phyloP scores from a whole-genome alignment of 2,797 vertebrate genomes.

The Clamator glandarius region DNA sequence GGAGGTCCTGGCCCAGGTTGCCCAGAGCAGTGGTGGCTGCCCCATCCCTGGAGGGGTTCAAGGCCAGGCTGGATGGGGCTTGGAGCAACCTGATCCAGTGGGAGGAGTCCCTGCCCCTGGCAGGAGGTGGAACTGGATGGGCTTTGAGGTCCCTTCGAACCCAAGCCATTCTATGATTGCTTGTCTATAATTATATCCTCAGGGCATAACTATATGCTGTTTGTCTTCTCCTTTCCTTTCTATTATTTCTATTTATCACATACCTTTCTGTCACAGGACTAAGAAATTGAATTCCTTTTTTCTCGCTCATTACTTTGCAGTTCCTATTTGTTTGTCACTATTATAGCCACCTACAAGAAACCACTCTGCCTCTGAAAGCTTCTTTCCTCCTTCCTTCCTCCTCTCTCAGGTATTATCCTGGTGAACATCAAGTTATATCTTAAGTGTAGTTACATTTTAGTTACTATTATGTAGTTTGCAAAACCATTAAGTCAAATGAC shows the following conservation, averaged over 20 bases:
- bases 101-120: too few species aligned
- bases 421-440: not conserved
- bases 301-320: slow-evolving; percentile 22
- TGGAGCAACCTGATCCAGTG: too few species aligned
- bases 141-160: too few species aligned
- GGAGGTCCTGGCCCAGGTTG: too few species aligned
- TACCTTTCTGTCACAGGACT: not conserved
- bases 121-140: too few species aligned
- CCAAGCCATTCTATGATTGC: too few species aligned
- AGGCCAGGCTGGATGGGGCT: too few species aligned
- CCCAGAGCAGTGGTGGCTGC: too few species aligned
- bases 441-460: not conserved
- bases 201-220: not conserved
- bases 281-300: slow-evolving; percentile 49
- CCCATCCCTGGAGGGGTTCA: too few species aligned
- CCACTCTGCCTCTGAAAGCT: not conserved
- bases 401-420: not conserved
- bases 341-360: slow-evolving; percentile 1
- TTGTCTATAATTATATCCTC: too few species aligned
- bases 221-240: slow-evolving; percentile 22
- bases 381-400: not conserved
- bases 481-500: not conserved
- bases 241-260: slow-evolving; percentile 29
- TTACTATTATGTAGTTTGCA: not conserved
- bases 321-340: slow-evolving; percentile 31